Evolutionary conservation across 2,888 invertebrate species (phyloP).

Genomic region (Hirudinaria manillensis): DNA sequence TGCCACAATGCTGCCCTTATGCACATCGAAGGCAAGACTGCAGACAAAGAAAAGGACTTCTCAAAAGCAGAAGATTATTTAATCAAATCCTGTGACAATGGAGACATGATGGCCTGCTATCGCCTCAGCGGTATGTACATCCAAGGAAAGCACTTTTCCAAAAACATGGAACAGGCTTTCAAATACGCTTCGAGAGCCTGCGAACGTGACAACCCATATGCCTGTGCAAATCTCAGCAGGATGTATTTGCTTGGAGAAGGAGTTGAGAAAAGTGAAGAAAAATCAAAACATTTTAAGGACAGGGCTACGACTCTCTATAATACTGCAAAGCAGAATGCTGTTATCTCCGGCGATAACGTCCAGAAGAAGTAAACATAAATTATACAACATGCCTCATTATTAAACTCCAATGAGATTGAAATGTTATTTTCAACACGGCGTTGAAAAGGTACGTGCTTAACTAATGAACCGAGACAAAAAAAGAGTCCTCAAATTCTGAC

Average conservation of each 20-base stretch:
- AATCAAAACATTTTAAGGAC: slow-evolving; percentile 69
- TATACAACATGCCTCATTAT: too few relatives aligned
- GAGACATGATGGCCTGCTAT: slow-evolving; percentile 67
- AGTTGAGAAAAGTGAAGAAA: slow-evolving; percentile 65
- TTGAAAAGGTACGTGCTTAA: too few relatives aligned
- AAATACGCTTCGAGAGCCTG: slow-evolving; percentile 73
- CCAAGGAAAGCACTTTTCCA: slow-evolving; percentile 58
- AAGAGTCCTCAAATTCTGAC: too few relatives aligned
- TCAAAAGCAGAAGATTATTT: slow-evolving; percentile 41
- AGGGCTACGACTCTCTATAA: slow-evolving; percentile 57
- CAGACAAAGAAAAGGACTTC: slow-evolving; percentile 39
- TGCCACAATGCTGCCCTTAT: slow-evolving; percentile 46
- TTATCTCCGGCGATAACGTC: slow-evolving; percentile 7
- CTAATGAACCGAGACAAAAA: too few relatives aligned
- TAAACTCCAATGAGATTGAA: too few relatives aligned
- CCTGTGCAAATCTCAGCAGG: slow-evolving; percentile 81
- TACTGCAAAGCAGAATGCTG: slow-evolving; percentile 12
- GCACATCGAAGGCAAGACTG: slow-evolving; percentile 32
- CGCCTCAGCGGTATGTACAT: slow-evolving; percentile 74
- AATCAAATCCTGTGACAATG: slow-evolving; percentile 44
- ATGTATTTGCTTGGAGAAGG: slow-evolving; percentile 66
- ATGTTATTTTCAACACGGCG: too few relatives aligned
- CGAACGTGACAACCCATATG: slow-evolving; percentile 70
- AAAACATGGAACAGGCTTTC: slow-evolving; percentile 73
- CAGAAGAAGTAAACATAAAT: too few relatives aligned